Percentiles rank a stretch among this genome's conserved stretches.
Conservation (phyloP, 2,113 vertebrate genomes). For the Promerops cafer region DNA sequence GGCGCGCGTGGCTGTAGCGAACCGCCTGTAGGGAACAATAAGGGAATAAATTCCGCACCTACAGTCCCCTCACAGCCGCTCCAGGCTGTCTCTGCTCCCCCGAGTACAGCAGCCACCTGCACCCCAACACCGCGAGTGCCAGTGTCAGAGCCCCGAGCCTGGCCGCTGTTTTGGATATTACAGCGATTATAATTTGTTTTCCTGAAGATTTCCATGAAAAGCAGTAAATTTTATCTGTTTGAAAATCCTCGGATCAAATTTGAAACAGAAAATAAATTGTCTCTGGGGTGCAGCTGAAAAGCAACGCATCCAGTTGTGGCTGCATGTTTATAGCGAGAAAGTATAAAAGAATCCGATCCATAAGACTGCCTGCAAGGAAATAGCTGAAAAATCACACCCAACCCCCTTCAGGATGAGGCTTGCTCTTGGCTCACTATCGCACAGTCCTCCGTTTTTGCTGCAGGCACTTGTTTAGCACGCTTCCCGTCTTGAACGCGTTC, state of each 20-base stretch:
- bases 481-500: fast-evolving
- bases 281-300: not conserved
- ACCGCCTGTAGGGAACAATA: not conserved
- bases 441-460: not conserved
- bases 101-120: not conserved
- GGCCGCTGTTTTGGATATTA: fast-evolving
- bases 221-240: not conserved
- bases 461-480: not conserved
- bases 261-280: not conserved
- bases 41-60: not conserved
- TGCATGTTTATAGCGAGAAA: fast-evolving
- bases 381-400: fast-evolving
- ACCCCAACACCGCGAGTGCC: not conserved
- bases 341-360: fast-evolving
- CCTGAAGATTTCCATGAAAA: not conserved
- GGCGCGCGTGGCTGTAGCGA: not conserved
- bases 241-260: not conserved
- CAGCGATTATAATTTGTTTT: too few relatives aligned
- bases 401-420: not conserved
- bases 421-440: not conserved
- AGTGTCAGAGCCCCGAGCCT: not conserved
- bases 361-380: not conserved
- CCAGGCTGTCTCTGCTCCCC: not conserved
- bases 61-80: not conserved
- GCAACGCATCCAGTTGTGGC: fast-evolving